Evolutionary conservation across 1,140 invertebrate species (phyloP).

Genomic region (Pseudomyrmex sp.): DNA sequence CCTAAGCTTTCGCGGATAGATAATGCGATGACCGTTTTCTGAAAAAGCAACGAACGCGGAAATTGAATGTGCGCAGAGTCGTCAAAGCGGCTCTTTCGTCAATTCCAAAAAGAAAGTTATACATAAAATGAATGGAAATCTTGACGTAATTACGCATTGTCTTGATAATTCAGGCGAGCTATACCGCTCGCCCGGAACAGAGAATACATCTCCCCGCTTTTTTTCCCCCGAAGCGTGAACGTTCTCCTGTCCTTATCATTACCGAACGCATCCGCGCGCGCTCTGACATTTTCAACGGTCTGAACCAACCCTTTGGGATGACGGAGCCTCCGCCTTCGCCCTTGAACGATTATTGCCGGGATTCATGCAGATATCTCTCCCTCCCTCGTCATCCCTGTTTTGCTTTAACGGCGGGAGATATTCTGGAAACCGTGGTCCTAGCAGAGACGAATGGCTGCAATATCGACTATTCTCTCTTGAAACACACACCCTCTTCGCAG

Average conservation of each 20-base stretch:
- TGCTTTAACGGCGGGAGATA: conserved; percentile 4
- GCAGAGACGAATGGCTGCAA: conserved; percentile 60
- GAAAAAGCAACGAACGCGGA: background rate
- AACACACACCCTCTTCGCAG: conserved; percentile 43
- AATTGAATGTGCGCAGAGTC: conserved; percentile 7
- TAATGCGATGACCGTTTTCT: background rate
- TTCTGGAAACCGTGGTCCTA: conserved; percentile 47
- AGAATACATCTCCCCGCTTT: background rate
- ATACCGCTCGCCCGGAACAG: conserved; percentile 8
- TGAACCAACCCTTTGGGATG: conserved; percentile 56
- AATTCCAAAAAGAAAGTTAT: no score
- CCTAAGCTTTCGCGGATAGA: background rate
- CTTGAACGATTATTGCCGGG: conserved; percentile 66
- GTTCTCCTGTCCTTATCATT: conserved; percentile 16
- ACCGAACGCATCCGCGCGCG: conserved; percentile 48
- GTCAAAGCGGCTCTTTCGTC: background rate
- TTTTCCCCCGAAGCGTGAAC: background rate
- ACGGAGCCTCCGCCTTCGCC: conserved; percentile 55
- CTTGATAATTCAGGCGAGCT: conserved; percentile 22
- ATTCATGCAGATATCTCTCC: conserved; percentile 64
- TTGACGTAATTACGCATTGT: conserved; percentile 10
- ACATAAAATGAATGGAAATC: background rate
- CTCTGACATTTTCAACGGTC: conserved; percentile 63
- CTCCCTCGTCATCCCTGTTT: conserved; percentile 24
- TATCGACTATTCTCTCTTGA: conserved; percentile 66